Evolutionary conservation across 1,140 invertebrate species (phyloP).

Genomic region (Drosophila teissieri): DNA sequence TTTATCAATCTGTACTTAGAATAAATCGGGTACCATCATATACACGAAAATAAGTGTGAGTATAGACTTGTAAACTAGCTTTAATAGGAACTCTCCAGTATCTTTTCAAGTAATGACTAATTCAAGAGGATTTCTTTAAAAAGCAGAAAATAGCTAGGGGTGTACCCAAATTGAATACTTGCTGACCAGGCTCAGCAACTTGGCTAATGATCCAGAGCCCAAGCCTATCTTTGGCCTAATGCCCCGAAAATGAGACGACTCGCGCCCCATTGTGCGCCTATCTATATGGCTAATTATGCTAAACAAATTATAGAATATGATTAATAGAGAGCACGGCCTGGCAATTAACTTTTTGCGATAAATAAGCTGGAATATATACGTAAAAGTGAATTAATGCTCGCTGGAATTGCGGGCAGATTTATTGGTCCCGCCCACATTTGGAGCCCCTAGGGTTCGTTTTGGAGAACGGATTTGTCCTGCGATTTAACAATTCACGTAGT

Average conservation of each 20-base stretch:
- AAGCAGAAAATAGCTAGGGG: background rate
- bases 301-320: conserved; percentile 76
- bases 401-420: conserved; percentile 50
- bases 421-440: conserved; percentile 24
- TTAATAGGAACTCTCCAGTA: no score
- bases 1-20: background rate
- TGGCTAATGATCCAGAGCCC: conserved; percentile 15
- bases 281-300: conserved; percentile 68
- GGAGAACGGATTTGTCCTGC: conserved; percentile 34
- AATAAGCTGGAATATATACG: conserved; percentile 33
- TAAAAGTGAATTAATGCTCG: conserved; percentile 44
- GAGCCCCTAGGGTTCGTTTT: conserved; percentile 4
- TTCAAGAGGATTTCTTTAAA: background rate
- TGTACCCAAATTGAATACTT: conserved; percentile 6
- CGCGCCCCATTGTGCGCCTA: background rate
- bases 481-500: conserved; percentile 70
- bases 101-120: no score
- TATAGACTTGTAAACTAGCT: no score
- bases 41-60: no score
- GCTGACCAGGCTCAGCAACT: background rate
- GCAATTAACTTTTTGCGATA: conserved; percentile 77
- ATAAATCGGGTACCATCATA: no score
- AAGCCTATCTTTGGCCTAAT: background rate
- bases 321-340: conserved; percentile 71
- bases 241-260: background rate